Evolutionary conservation across 35 echinoderm and acorn worm species (phyloP).

Genomic region (Apostichopus parvimensis): DNA sequence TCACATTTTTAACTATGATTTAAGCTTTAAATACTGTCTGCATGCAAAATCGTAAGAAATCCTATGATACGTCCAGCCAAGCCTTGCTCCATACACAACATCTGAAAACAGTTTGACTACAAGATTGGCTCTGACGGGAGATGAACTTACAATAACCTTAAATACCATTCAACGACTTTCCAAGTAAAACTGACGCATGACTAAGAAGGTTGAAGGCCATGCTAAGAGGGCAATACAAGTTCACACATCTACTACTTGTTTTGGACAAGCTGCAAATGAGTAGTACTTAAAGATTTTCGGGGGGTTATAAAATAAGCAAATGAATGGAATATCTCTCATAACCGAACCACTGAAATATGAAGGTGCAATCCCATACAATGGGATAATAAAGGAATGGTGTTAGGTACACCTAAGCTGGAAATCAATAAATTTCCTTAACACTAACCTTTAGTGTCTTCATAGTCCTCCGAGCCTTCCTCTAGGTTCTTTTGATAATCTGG

Average conservation of each 20-base stretch:
- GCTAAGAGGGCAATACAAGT: neutral
- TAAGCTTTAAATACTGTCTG: neutral
- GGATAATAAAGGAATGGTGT: neutral
- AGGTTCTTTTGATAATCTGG: conserved; percentile 64
- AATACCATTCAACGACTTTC: neutral
- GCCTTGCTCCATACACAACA: neutral
- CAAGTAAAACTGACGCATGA: neutral
- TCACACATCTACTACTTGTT: neutral
- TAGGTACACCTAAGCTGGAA: neutral
- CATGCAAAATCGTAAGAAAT: no score
- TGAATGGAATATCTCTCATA: no score
- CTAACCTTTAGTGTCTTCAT: conserved; percentile 55
- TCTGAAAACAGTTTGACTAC: neutral
- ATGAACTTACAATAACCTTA: neutral
- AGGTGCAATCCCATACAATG: no score
- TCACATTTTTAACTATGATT: neutral
- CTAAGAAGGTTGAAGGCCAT: neutral
- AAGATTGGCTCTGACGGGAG: neutral
- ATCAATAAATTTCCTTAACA: neutral
- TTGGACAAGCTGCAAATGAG: no score
- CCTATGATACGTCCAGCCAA: no score
- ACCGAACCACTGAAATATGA: no score
- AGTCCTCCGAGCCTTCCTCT: conserved; percentile 41
- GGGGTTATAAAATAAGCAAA: no score
- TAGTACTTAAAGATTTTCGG: no score